Evolutionary conservation across 2,113 vertebrate species (phyloP).

Genomic region (Steatornis caripensis): DNA sequence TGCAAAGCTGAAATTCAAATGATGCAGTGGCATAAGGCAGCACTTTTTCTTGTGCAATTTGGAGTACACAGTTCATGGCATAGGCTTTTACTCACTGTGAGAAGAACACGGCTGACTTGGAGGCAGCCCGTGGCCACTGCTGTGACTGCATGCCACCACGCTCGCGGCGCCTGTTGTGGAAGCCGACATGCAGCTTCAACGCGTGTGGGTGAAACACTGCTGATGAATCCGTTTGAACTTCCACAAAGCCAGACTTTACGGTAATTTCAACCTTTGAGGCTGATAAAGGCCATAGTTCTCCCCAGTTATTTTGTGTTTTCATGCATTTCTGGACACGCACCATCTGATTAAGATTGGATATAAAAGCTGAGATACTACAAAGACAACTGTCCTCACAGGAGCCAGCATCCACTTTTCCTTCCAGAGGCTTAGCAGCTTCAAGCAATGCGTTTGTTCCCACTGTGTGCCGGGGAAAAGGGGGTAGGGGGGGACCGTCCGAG

Average conservation of each 20-base stretch:
- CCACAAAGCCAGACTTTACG: neutral
- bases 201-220: neutral
- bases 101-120: neutral
- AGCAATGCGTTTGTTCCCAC: neutral
- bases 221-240: neutral
- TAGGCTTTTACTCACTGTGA: neutral
- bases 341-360: neutral
- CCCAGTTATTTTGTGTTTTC: neutral
- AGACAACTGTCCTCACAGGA: neutral
- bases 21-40: neutral
- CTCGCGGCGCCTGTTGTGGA: rapidly evolving
- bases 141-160: rapidly evolving
- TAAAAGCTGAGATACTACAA: neutral
- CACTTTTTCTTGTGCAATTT: neutral
- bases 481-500: rapidly evolving
- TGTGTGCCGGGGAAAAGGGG: neutral
- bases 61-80: neutral
- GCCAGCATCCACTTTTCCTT: neutral
- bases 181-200: neutral
- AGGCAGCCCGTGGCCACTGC: neutral
- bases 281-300: neutral
- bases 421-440: neutral
- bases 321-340: neutral
- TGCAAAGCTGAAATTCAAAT: neutral
- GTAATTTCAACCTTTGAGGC: neutral